Conservation (phyloP, 2,797 vertebrate genomes). For the Halcyon smyrnensis region DNA sequence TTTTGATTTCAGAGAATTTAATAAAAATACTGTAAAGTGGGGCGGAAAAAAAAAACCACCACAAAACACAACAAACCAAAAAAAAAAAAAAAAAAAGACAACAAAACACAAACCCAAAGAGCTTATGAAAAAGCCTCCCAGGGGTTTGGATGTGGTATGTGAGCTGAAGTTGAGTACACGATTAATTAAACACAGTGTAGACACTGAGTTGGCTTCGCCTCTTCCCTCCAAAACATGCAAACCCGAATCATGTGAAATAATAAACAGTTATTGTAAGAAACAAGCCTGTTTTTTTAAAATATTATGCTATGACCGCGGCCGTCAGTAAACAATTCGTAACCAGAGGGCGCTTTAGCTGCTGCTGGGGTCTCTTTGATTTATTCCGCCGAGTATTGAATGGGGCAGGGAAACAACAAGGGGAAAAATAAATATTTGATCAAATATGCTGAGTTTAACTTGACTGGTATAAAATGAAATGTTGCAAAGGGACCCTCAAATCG, state of each 20-base stretch:
- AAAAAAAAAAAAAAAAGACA: neutral
- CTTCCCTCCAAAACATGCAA: slow-evolving; percentile 46
- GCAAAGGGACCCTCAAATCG: slow-evolving; percentile 29
- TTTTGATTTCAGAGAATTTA: slow-evolving; percentile 41
- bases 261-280: slow-evolving; percentile 65
- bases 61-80: neutral
- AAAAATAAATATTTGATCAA: slow-evolving; percentile 70
- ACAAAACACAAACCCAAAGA: slow-evolving; percentile 51
- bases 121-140: slow-evolving; percentile 49
- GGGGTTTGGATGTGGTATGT: slow-evolving; percentile 50
- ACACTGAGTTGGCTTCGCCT: slow-evolving; percentile 21
- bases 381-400: slow-evolving; percentile 29
- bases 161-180: slow-evolving; percentile 50
- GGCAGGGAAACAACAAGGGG: slow-evolving; percentile 42
- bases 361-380: slow-evolving; percentile 48
- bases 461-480: slow-evolving; percentile 36
- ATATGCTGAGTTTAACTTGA: slow-evolving; percentile 46
- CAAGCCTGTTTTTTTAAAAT: slow-evolving; percentile 42
- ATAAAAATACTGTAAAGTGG: slow-evolving; percentile 33
- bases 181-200: slow-evolving; percentile 70
- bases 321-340: slow-evolving; percentile 58
- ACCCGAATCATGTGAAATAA: slow-evolving; percentile 59
- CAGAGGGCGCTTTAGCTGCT: slow-evolving; percentile 29
- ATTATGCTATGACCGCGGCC: slow-evolving; percentile 36
- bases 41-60: neutral